These are phyloP conservation scores for Melolontha melolontha DNA, from an alignment of 2,888 invertebrate genomes.

Conservation along the genomic window DNA sequence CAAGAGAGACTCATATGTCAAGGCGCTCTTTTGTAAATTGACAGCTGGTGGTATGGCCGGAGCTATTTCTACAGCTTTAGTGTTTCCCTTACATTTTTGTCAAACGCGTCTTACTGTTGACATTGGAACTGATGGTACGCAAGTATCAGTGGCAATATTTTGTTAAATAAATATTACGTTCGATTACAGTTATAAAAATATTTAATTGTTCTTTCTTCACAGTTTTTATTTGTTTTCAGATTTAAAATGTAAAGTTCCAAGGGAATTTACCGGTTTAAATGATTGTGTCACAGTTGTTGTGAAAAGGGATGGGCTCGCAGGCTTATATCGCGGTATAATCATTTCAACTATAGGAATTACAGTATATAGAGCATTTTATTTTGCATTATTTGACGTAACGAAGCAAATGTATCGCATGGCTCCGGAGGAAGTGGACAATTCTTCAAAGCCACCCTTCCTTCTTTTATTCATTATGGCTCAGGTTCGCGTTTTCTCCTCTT, in stretches of 20 bases:
- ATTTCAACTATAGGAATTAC: conserved; percentile 43
- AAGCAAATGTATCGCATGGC: conserved; percentile 36
- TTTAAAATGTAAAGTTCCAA: conserved; percentile 7
- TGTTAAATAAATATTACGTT: too few relatives aligned
- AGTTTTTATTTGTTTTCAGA: too few relatives aligned
- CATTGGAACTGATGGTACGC: conserved; percentile 41
- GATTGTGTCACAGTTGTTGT: conserved; percentile 42
- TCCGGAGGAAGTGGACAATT: not conserved
- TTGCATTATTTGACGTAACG: conserved; percentile 45
- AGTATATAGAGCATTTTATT: conserved; percentile 48
- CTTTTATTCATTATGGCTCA: conserved; percentile 43
- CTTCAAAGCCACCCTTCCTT: conserved; percentile 39
- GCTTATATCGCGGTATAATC: conserved; percentile 45
- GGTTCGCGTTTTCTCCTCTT: conserved; percentile 16
- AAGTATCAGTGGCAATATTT: not conserved
- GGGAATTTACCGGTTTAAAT: conserved; percentile 47
- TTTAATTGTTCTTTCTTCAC: too few relatives aligned
- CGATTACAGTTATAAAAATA: too few relatives aligned
- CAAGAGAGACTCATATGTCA: conserved; percentile 2
- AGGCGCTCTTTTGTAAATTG: conserved; percentile 28
- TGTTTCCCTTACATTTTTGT: conserved; percentile 50
- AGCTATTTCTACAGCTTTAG: conserved; percentile 32
- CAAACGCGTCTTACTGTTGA: conserved; percentile 48
- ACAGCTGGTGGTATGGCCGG: conserved; percentile 49
- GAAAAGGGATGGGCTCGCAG: conserved; percentile 44